These are phyloP conservation scores for Anaspis maculata DNA, from an alignment of 2,888 invertebrate species.

Conservation along the genomic window DNA sequence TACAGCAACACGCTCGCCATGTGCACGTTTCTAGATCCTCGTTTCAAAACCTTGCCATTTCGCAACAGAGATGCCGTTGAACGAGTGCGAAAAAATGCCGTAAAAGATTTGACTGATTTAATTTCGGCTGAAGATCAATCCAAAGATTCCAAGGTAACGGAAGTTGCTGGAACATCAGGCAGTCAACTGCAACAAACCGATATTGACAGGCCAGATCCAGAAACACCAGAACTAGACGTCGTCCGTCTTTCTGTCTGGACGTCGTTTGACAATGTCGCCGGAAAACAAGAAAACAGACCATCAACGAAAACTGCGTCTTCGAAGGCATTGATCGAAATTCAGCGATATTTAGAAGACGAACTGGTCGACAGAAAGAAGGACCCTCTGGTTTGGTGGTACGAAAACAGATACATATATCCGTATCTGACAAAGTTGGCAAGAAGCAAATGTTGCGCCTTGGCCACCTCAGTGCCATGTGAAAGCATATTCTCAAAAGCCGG, in stretches of 20 bases:
- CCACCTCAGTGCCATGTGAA: constrained; percentile 8
- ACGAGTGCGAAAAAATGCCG: neutral
- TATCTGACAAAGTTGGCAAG: neutral
- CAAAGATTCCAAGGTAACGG: neutral
- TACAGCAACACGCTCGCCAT: neutral
- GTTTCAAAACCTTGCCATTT: neutral
- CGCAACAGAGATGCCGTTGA: neutral
- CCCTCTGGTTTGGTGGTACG: constrained; percentile 8
- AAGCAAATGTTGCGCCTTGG: constrained; percentile 3
- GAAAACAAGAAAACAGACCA: too few species aligned
- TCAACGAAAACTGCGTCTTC: neutral
- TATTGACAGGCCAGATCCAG: too few species aligned
- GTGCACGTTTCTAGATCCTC: neutral
- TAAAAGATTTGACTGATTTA: neutral
- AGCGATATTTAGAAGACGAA: constrained; percentile 5
- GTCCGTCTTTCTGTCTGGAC: neutral
- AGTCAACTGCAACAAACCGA: too few species aligned
- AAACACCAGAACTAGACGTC: neutral
- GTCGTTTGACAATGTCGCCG: neutral
- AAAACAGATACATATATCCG: constrained; percentile 3
- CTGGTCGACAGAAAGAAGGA: constrained; percentile 2
- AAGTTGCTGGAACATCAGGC: neutral
- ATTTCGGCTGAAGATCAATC: neutral
- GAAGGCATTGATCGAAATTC: constrained; percentile 2
- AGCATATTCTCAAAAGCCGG: constrained; percentile 12